phyloP scores from a whole-genome alignment of 1,140 invertebrate genomes.

The Drosophila suzukii region DNA sequence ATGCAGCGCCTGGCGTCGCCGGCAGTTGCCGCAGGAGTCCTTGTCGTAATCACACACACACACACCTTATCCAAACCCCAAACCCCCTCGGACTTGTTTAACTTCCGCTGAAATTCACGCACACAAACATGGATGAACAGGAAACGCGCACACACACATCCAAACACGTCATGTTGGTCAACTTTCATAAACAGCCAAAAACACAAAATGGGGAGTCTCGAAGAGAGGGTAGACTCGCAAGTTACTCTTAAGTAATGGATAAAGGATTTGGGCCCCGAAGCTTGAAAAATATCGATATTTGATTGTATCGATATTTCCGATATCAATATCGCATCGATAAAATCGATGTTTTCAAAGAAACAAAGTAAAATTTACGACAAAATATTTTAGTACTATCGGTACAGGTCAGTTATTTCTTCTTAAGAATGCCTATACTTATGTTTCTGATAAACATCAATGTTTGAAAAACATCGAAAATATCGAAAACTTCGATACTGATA shows the following conservation, averaged over 20 bases:
- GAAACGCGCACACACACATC: conserved; percentile 37
- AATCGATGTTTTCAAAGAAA: too few relatives aligned
- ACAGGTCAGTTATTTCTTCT: too few relatives aligned
- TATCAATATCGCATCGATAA: too few relatives aligned
- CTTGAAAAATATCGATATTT: too few relatives aligned
- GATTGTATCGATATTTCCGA: too few relatives aligned
- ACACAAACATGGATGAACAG: conserved; percentile 31
- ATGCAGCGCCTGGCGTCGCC: conserved; percentile 34
- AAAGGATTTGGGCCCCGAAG: not conserved
- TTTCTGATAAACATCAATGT: too few relatives aligned
- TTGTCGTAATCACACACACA: conserved; percentile 46
- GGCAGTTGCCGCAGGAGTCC: conserved; percentile 57
- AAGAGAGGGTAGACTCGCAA: not conserved
- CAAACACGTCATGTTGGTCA: conserved; percentile 45
- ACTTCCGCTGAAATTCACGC: conserved; percentile 62
- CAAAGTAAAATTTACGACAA: too few relatives aligned
- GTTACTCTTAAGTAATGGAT: not conserved
- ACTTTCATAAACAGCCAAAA: conserved; percentile 68
- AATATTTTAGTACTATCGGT: too few relatives aligned
- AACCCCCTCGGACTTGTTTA: conserved; percentile 48
- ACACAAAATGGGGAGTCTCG: conserved; percentile 3
- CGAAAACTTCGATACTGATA: too few relatives aligned
- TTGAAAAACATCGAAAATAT: too few relatives aligned
- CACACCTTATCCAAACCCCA: not conserved
- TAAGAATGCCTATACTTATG: too few relatives aligned